Evolutionary conservation across 1,140 invertebrate species (phyloP), one percentile per base, ranked within the genome.

Genomic region (Xylocopa sonorina): DNA sequence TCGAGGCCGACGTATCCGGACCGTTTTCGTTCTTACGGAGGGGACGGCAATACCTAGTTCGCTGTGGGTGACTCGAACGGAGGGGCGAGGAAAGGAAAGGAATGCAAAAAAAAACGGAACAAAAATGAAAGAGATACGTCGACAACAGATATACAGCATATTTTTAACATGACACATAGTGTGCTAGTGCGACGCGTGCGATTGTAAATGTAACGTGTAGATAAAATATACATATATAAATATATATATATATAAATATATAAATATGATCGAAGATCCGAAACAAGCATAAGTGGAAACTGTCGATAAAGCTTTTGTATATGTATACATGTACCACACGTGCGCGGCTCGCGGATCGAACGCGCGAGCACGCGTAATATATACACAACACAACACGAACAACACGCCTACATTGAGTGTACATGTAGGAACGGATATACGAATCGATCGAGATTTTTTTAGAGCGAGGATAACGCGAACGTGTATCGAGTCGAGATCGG

Each of bases 261-360:
- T 1, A 82, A 29, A 83, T 82, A 88, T 67, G 71, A 85, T 78
- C 82, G 83, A 73, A 73, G 46, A 24, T 68, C 43, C 71, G 75
- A 63, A n/a, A n/a, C 81, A 83, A 87, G 88, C 81, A 88, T 87
- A 85, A 90, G 85, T 89, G 87, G 86, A 90, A 71, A 90, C 87
- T 90, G 88, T 90, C 86, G 88, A 91, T 89, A 90, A 90, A 74
- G 90, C 90, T 91, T 91, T 91, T 91, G 90, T 91, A 91, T 90
- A 92, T 91, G 85, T 90, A 79, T 77, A 90, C 85, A 90, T 85
- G 6, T 57, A 66, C 63, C 57, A 83, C 48, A 83, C 41, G 41
- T 4, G 69, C 62, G 41, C 27, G 32, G 29, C 71, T 29, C 32
- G 62, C 50, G 78, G 48, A 62, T 24, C 32, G n/a, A 38, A 43